Conservation (phyloP, 2,797 vertebrate genomes). For the Hipposideros larvatus region DNA sequence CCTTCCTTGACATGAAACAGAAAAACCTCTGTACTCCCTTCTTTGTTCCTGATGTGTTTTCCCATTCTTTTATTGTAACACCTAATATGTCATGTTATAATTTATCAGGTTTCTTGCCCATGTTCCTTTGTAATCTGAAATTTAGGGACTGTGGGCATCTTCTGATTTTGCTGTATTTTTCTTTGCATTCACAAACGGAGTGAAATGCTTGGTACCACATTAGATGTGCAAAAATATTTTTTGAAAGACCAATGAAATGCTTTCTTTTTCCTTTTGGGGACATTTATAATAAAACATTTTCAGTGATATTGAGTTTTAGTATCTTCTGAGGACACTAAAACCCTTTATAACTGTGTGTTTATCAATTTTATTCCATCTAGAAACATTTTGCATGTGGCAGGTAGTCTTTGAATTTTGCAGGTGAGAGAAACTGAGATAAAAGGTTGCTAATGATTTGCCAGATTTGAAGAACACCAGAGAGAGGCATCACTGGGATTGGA, state of each 20-base stretch:
- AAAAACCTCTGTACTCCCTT: background rate
- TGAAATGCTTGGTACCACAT: background rate
- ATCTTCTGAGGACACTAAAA: slow-evolving; percentile 19
- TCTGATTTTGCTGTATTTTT: background rate
- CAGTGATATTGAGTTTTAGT: slow-evolving; percentile 1
- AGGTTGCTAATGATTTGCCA: slow-evolving; percentile 26
- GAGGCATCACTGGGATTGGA: background rate
- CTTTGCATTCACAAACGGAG: background rate
- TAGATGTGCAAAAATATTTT: slow-evolving; percentile 11
- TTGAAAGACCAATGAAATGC: slow-evolving; percentile 12
- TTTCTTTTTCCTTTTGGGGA: background rate
- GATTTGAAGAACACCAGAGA: slow-evolving; percentile 32
- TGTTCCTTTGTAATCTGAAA: slow-evolving; percentile 18
- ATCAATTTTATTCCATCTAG: slow-evolving; percentile 22
- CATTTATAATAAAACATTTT: slow-evolving; percentile 66
- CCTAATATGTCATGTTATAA: background rate
- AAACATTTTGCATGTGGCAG: slow-evolving; percentile 13
- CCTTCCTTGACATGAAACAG: background rate
- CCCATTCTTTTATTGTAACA: background rate
- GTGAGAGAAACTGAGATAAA: slow-evolving; percentile 49
- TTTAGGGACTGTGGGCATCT: background rate
- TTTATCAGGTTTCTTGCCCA: background rate
- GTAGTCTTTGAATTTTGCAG: slow-evolving; percentile 44
- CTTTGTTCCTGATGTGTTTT: background rate
- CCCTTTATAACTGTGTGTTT: background rate